Percentiles rank a stretch among this genome's conserved stretches.
phyloP scores from a whole-genome alignment of 2,888 invertebrate species.

The Microplitis manilae region DNA sequence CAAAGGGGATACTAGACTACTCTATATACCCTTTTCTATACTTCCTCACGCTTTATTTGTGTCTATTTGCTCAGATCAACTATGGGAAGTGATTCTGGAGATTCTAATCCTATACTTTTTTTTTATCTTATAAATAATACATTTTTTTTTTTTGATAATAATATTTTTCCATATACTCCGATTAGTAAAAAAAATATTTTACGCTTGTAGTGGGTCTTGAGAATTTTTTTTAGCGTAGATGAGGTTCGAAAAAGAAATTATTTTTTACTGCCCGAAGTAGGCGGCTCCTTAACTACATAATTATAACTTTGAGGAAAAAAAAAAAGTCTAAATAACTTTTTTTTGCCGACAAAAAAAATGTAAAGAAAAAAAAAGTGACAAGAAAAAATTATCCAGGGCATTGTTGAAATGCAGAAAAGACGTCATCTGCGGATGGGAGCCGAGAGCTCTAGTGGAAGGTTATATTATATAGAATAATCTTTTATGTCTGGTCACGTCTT shows the following conservation, averaged over 20 bases:
- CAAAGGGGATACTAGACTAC: constrained; percentile 57
- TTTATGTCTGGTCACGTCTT: constrained; percentile 69
- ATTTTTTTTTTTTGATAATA: neutral
- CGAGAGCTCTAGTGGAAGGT: constrained; percentile 25
- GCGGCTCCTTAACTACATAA: neutral
- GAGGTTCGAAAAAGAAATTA: too few species aligned
- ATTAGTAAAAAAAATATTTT: too few species aligned
- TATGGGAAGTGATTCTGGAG: neutral
- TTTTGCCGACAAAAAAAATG: neutral
- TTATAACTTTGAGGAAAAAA: neutral
- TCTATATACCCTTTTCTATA: constrained; percentile 37
- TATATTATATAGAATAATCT: constrained; percentile 54
- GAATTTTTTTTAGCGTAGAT: too few species aligned
- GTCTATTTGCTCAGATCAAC: neutral
- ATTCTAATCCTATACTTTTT: neutral
- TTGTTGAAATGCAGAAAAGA: constrained; percentile 46
- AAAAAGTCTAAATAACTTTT: neutral
- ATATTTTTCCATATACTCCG: too few species aligned
- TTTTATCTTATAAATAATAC: neutral
- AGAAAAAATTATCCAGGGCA: neutral
- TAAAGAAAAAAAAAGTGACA: neutral
- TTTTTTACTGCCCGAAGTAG: neutral
- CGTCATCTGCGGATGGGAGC: constrained; percentile 24
- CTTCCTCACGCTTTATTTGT: constrained; percentile 4
- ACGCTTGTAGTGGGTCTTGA: too few species aligned